Base-by-base conservation (phyloP, 2,113 vertebrate genomes). In the Pseudolaguvia tuberculata region DNA sequence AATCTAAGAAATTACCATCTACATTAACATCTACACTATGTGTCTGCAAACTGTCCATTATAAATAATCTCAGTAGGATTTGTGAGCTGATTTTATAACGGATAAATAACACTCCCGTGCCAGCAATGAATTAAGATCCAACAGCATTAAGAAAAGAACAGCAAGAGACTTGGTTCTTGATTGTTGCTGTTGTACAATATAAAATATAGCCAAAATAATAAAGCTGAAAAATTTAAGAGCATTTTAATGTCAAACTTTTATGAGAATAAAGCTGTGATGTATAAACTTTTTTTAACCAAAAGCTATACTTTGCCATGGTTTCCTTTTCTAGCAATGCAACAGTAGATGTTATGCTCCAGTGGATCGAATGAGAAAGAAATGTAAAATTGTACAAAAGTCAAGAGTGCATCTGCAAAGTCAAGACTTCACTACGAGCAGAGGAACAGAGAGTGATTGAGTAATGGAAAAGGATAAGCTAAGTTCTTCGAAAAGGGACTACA, bases 331-430 rank as follows among this genome's bases (percentile, higher is more conserved):
- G 69, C 11, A 35, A 62, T 56, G 42, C 25, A 68, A 77, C 53
- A 73, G 75, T 73, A 58, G 63, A 77, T 70, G 50, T 57, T 51
- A 73, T 77, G 79, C 69, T 80, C 56, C 35, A 70, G 65, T 21
- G 39, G 23, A 57, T 45, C 14, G 25, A 56, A 57, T 31, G 5
- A 45, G 52, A 23, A 70, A 42, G n/a, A 57, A 57, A 74, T 74
- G 72, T 53, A 31, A 65, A 65, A 53, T 20, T 42, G 31, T 31
- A 27, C 27, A 17, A 8, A 31, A 48, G 55, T 58, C 23, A 58
- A n/a, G 17, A 31, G 9, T 20, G 14, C 14, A 48, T 50, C 55
- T 59, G 39, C 39, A 65, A 65, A 73, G 61, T 15, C 31, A 45
- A 35, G 1, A 48, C 51, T 53, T 63, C 23, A 27, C 57, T 27